phyloP scores from a whole-genome alignment of 2,888 invertebrate genomes.

The Tipula confusa region DNA sequence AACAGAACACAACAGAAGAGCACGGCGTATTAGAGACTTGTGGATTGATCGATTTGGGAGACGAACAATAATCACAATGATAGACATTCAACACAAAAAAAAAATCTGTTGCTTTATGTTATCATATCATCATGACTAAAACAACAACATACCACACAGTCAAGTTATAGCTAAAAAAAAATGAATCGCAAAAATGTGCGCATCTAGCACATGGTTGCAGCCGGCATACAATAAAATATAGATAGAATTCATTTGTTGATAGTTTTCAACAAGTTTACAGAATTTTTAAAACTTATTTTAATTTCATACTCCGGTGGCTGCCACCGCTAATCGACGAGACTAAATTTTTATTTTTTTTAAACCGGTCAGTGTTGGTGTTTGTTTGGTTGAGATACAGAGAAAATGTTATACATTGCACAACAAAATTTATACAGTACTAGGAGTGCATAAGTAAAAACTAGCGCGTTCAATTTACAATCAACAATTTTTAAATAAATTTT shows the following conservation, averaged over 20 bases:
- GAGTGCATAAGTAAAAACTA: background rate
- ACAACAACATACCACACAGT: background rate
- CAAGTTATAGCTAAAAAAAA: background rate
- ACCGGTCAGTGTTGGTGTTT: background rate
- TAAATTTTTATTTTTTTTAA: background rate
- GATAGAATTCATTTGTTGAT: slow-evolving; percentile 25
- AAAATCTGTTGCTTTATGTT: background rate
- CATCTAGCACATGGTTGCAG: background rate
- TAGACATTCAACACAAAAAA: background rate
- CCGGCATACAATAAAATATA: background rate
- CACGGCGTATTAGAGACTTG: background rate
- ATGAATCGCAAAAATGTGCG: background rate
- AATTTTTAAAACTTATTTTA: background rate
- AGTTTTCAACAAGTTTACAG: background rate
- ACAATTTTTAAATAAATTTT: background rate
- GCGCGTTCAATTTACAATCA: background rate
- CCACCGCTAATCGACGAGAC: background rate
- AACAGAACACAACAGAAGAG: no score
- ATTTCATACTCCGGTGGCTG: background rate
- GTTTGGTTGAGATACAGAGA: background rate
- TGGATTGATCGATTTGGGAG: background rate
- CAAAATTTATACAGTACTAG: slow-evolving; percentile 6
- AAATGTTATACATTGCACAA: slow-evolving; percentile 5
- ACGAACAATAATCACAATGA: background rate
- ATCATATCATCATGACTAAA: background rate